Conservation (phyloP, 1,140 invertebrate species). For the Penaeus chinensis region DNA sequence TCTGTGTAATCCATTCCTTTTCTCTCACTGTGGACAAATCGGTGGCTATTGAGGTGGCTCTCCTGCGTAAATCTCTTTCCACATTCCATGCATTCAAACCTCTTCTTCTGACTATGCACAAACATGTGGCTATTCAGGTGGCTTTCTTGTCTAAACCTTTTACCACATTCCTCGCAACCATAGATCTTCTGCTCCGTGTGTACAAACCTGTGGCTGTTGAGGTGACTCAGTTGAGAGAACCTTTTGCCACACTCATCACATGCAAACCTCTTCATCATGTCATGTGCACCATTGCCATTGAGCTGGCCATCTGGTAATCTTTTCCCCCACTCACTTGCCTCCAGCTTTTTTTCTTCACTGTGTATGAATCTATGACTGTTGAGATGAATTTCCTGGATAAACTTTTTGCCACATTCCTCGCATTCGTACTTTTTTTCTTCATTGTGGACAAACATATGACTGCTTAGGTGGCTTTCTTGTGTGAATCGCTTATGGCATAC, state of each 20-base stretch:
- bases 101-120: conserved; percentile 47
- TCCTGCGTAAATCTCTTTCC: conserved; percentile 50
- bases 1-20: conserved; percentile 33
- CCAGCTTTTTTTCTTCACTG: conserved; percentile 40
- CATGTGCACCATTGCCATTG: conserved; percentile 8
- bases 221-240: conserved; percentile 36
- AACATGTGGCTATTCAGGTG: conserved; percentile 47
- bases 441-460: conserved; percentile 48
- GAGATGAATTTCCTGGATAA: conserved; percentile 41
- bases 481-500: conserved; percentile 42
- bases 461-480: conserved; percentile 45
- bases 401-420: conserved; percentile 42
- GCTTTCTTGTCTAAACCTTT: conserved; percentile 48
- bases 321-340: neutral
- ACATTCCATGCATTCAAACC: conserved; percentile 45
- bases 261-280: conserved; percentile 34
- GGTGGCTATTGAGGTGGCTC: conserved; percentile 49
- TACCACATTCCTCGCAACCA: conserved; percentile 51
- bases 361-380: conserved; percentile 50
- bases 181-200: conserved; percentile 48
- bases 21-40: conserved; percentile 45
- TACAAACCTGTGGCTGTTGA: conserved; percentile 46
- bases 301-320: neutral
- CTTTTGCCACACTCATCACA: conserved; percentile 48
- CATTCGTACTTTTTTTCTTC: conserved; percentile 48